A percentile compares a stretch with the other conserved stretches of the same genome.
Evolutionary conservation across 1,140 invertebrate genomes (phyloP).

Genomic region (Ridgeia piscesae): DNA sequence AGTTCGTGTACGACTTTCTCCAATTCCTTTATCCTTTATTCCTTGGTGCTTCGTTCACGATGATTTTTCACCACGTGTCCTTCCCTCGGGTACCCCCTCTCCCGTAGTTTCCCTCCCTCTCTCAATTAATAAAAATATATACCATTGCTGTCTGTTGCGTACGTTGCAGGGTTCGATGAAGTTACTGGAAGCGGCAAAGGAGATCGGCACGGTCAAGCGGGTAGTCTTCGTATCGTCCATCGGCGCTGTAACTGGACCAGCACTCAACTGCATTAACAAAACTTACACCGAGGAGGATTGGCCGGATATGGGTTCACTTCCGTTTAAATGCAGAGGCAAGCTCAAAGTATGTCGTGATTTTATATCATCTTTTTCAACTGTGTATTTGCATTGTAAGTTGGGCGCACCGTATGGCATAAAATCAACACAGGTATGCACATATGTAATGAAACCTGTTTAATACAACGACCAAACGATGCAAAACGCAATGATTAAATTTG

Average conservation of each 20-base stretch:
- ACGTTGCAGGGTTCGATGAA: neutral
- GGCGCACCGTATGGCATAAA: neutral
- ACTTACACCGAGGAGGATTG: neutral
- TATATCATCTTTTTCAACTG: neutral
- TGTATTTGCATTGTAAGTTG: neutral
- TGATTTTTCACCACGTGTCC: neutral
- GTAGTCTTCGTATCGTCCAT: neutral
- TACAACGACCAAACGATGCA: neutral
- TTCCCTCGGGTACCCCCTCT: no score
- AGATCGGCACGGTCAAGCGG: slow-evolving; percentile 14
- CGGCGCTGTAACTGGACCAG: neutral
- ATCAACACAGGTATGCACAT: neutral
- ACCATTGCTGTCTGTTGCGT: neutral
- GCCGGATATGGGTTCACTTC: neutral
- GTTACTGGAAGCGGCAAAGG: neutral
- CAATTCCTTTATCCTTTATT: no score
- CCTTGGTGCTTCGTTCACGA: no score
- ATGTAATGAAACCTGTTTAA: neutral
- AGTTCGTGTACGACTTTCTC: no score
- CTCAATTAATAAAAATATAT: no score
- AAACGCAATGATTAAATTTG: no score
- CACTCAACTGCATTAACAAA: neutral
- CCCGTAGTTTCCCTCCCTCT: neutral
- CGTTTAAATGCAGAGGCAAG: neutral
- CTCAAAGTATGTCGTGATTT: neutral